A percentile compares a stretch with the other conserved stretches of the same genome.
phyloP scores from a whole-genome alignment of 2,797 vertebrate species.

The Gymnothorax javanicus region DNA sequence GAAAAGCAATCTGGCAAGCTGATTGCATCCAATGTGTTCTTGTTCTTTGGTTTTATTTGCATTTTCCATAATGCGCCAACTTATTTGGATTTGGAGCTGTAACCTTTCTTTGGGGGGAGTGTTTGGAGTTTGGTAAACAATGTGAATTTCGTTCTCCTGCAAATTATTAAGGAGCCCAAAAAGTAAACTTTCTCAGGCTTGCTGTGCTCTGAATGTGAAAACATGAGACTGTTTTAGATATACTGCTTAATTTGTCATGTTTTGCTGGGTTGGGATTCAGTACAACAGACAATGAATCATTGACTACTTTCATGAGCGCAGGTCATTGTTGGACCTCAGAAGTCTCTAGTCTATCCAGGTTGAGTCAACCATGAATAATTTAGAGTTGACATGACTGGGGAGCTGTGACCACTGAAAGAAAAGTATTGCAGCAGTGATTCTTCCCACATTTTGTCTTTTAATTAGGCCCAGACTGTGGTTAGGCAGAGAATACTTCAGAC shows the following conservation, averaged over 20 bases:
- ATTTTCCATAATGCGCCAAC: too few species aligned
- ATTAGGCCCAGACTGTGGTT: not conserved
- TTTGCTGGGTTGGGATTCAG: not conserved
- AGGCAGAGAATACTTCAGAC: too few species aligned
- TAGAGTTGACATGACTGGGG: not conserved
- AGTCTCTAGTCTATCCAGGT: not conserved
- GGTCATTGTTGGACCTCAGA: not conserved
- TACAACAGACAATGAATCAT: not conserved
- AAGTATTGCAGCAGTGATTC: not conserved
- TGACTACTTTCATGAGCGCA: not conserved
- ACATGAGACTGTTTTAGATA: not conserved
- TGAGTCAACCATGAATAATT: conserved; percentile 3
- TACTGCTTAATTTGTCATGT: not conserved
- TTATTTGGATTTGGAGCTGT: too few species aligned
- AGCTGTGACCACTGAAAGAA: not conserved
- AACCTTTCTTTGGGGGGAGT: too few species aligned
- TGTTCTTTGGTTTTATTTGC: too few species aligned
- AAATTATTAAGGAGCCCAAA: not conserved
- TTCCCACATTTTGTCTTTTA: not conserved
- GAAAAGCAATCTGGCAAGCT: too few species aligned
- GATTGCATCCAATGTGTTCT: too few species aligned
- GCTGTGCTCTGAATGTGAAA: not conserved
- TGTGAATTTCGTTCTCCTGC: not conserved
- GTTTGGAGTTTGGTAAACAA: too few species aligned
- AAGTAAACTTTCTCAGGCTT: not conserved